Base-by-base conservation (phyloP, 2,888 invertebrate species). In the Eugnorisma glareosa region DNA sequence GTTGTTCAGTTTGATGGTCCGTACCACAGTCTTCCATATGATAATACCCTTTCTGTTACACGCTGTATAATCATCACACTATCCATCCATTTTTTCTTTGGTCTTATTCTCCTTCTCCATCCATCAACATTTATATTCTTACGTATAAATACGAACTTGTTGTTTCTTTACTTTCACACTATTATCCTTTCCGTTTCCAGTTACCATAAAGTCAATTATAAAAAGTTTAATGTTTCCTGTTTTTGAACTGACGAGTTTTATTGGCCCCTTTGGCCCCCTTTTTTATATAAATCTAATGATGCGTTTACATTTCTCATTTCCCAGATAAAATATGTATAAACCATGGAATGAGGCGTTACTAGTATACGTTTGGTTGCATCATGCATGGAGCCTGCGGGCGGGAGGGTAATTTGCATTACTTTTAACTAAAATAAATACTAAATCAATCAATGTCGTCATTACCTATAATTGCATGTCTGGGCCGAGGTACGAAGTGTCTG, bases 131-230 rank as follows among this genome's bases (percentile, higher is more conserved):
- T 54, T 5, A 13, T n/a, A n/a, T 54, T n/a, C 54, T 54, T n/a
- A n/a, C n/a, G n/a, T n/a, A n/a, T n/a, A n/a, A n/a, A n/a, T n/a
- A n/a, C n/a, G n/a, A n/a, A n/a, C n/a, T n/a, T n/a, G 0, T 5
- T 48, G 0, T 5, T 11, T 45, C 24, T 48, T 48, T 48, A 24
- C 71, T 71, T 81, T 75, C 81, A 68, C 43, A 59, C n/a, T 40
- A 24, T 67, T 37, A 48, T 66, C 21, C 51, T 81, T 81, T 81
- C 68, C 81, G 72, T 57, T 81, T 71, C 67, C 75, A 81, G 48
- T 43, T 54, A 18, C 59, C 54, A 40, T 71, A 63, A 70, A 73
- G 15, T 10, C 1, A 0, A 40, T 73, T 70, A n/a, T 48, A 59
- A 57, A 37, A 35, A 35, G 7, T 54, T 54, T 48, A 21, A 67